Conservation (phyloP, 2,113 vertebrate genomes). For the Nothobranchius kuhntae region DNA sequence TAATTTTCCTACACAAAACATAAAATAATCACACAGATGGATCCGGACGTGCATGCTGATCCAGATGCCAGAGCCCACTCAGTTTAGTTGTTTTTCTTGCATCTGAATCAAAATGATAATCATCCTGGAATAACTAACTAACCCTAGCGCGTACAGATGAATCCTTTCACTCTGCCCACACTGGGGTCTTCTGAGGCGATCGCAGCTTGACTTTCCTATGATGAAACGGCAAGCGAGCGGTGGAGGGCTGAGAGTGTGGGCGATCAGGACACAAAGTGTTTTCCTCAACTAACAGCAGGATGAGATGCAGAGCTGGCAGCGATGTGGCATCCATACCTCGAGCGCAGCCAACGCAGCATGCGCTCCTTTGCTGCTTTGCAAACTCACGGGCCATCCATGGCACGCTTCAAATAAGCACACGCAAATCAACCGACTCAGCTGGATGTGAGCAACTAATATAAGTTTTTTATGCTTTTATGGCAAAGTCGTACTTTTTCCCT, state of each 20-base stretch:
- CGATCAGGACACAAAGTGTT: slow-evolving; percentile 63
- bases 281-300: slow-evolving; percentile 68
- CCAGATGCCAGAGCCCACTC: slow-evolving; percentile 9
- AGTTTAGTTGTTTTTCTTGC: slow-evolving; percentile 8
- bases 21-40: slow-evolving; percentile 8
- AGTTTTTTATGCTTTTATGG: not conserved
- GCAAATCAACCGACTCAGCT: slow-evolving; percentile 43
- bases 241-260: slow-evolving; percentile 63
- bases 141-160: slow-evolving; percentile 25
- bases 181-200: slow-evolving; percentile 53
- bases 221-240: slow-evolving; percentile 59
- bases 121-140: slow-evolving; percentile 49
- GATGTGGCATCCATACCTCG: slow-evolving; percentile 57
- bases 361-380: slow-evolving; percentile 44
- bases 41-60: slow-evolving; percentile 39
- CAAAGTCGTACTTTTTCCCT: not conserved
- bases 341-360: slow-evolving; percentile 56
- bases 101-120: slow-evolving; percentile 28
- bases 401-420: slow-evolving; percentile 29
- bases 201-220: slow-evolving; percentile 60
- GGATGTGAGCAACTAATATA: slow-evolving; percentile 30
- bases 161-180: slow-evolving; percentile 50
- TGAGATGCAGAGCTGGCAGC: slow-evolving; percentile 59
- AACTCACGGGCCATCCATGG: slow-evolving; percentile 35
- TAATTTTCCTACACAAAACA: not conserved